phyloP scores from a whole-genome alignment of 1,140 invertebrate species.

The Caerostris extrusa region DNA sequence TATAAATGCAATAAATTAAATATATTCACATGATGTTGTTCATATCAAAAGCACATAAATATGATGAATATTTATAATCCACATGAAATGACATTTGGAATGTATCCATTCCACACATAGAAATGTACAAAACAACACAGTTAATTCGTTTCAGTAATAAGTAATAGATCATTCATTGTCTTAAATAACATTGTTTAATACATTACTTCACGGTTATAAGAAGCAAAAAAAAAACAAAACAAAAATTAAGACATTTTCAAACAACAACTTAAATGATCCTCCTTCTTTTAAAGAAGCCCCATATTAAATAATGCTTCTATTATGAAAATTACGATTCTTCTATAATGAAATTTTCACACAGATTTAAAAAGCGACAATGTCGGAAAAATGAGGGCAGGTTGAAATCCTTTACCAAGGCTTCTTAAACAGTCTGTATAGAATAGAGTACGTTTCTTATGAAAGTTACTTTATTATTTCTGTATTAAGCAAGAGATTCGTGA shows the following conservation, averaged over 20 bases:
- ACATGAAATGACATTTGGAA: too few species aligned
- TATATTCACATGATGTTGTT: too few species aligned
- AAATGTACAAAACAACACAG: neutral
- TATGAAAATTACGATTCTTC: neutral
- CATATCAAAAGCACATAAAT: too few species aligned
- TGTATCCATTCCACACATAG: too few species aligned
- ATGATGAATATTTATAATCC: too few species aligned
- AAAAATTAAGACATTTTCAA: neutral
- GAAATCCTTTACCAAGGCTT: neutral
- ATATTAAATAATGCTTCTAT: neutral
- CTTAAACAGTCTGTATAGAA: too few species aligned
- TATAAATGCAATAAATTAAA: too few species aligned
- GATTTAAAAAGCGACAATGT: neutral
- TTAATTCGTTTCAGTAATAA: neutral
- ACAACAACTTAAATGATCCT: neutral
- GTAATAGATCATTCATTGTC: too few species aligned
- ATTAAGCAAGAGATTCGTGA: neutral
- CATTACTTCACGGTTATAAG: too few species aligned
- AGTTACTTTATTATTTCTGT: too few species aligned
- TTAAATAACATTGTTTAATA: too few species aligned
- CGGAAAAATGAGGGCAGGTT: conserved; percentile 18
- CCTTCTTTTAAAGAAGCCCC: neutral
- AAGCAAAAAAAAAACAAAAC: neutral
- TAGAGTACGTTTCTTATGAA: too few species aligned
- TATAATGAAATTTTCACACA: neutral